A percentile compares a stretch with the other conserved stretches of the same genome.
Conservation (phyloP, 2,113 vertebrate species). For the Cyanocitta stelleri region DNA sequence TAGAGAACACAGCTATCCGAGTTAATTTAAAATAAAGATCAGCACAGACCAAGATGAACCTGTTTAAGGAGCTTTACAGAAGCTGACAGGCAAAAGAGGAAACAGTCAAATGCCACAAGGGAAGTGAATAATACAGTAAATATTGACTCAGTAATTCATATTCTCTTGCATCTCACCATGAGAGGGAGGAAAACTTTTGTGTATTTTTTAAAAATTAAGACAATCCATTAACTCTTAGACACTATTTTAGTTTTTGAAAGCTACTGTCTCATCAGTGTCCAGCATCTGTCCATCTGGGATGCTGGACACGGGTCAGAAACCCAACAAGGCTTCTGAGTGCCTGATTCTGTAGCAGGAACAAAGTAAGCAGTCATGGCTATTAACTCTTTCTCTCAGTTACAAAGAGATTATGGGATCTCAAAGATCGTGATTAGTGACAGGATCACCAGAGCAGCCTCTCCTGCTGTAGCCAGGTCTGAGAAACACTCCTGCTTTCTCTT, state of each 20-base stretch:
- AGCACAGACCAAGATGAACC: not conserved
- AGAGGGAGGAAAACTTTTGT: not conserved
- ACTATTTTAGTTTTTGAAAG: not conserved
- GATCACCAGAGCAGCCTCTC: not conserved
- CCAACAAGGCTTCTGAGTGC: fast-evolving
- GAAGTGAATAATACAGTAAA: not conserved
- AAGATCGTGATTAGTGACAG: not conserved
- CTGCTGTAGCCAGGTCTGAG: not conserved
- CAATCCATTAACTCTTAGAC: not conserved
- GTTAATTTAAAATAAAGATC: not conserved
- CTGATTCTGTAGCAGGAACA: not conserved
- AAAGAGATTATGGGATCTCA: not conserved
- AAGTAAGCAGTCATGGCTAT: not conserved
- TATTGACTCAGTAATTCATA: not conserved
- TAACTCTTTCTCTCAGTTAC: not conserved
- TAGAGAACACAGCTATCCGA: not conserved
- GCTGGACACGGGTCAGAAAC: not conserved
- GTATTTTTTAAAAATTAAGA: not conserved
- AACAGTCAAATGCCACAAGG: not conserved
- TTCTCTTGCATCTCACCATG: not conserved
- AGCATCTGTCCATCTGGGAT: not conserved
- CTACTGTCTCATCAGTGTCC: not conserved
- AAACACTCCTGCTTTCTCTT: not conserved
- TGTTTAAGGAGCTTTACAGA: not conserved
- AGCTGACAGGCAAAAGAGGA: not conserved